Evolutionary conservation across 1,140 invertebrate species (phyloP), one percentile per base, ranked within the genome.

Genomic region (Nixonia krombeini): DNA sequence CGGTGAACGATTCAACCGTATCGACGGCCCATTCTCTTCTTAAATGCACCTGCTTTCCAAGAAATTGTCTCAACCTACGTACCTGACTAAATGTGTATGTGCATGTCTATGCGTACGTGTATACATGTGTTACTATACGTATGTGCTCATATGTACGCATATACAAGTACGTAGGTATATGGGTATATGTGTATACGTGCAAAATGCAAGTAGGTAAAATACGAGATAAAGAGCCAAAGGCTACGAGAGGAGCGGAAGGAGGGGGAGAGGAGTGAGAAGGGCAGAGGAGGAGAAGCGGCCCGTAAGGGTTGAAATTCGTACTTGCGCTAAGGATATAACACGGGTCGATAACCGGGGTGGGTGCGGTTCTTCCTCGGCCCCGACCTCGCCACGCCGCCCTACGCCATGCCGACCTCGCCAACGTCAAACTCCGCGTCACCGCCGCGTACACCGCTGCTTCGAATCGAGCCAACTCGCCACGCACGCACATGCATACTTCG

Each of bases 281-380:
- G 21, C 9, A 1, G n/a, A 5, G 28, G 23, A 15, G 18, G 37
- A 25, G 33, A 57, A 41, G 25, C 33, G 41, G 21, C 37, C 29
- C 68, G 75, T 66, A 77, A 77, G 66, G 67, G 65, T 70, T 71
- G 66, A 70, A 76, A 76, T 76, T 71, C 57, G 74, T 66, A 66
- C 71, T 68, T 45, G 56, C 70, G 73, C 68, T 76, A 76, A 79
- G 77, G 77, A 74, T 78, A 75, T 78, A 75, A 79, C 73, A 61
- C 70, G 53, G 76, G 74, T 78, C 77, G 77, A 79, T 79, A 79
- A 75, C 73, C 77, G 68, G 75, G 75, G 76, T 79, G 77, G 77
- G 77, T 79, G 77, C 77, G 77, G 77, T 79, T 71, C 75, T 78
- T 68, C 64, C 53, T 50, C 66, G 57, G 67, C 68, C 70, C 64